These are phyloP conservation scores for Tribolium madens DNA, from an alignment of 1,140 invertebrate species.

Conservation along the genomic window DNA sequence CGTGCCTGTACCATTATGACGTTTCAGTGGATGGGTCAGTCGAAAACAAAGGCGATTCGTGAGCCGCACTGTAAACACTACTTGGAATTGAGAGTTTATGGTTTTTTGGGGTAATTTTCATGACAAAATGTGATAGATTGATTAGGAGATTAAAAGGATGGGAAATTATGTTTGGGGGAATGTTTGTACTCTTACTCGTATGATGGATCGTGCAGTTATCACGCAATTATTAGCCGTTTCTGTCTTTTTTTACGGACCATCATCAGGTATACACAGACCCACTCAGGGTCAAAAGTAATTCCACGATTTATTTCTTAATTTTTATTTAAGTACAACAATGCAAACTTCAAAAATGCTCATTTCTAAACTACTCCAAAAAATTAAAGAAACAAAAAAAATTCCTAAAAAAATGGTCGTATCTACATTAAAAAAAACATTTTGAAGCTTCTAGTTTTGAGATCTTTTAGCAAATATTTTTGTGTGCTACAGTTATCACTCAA, in stretches of 20 bases:
- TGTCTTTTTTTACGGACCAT: constrained; percentile 30
- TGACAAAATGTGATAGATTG: constrained; percentile 62
- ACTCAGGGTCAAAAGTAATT: not conserved
- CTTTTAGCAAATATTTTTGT: too few species aligned
- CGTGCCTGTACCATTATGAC: constrained; percentile 32
- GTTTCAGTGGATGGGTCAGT: constrained; percentile 17
- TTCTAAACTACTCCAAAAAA: too few species aligned
- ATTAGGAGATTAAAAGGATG: constrained; percentile 57
- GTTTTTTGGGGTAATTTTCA: constrained; percentile 59
- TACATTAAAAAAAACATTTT: too few species aligned
- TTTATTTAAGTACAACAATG: too few species aligned
- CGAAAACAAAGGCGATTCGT: constrained; percentile 5
- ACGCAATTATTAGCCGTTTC: constrained; percentile 52
- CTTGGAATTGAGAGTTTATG: constrained; percentile 52
- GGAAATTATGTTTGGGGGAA: constrained; percentile 55
- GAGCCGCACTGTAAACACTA: constrained; percentile 39
- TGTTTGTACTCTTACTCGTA: constrained; percentile 56
- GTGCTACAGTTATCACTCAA: too few species aligned
- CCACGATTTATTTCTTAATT: not conserved
- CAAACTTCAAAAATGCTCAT: too few species aligned
- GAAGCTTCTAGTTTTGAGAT: too few species aligned
- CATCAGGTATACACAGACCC: constrained; percentile 15
- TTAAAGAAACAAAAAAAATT: too few species aligned
- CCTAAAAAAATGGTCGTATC: too few species aligned
- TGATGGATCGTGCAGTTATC: constrained; percentile 58